Evolutionary conservation across 2,797 vertebrate species (phyloP).

Genomic region (Spinus olivaceus): DNA sequence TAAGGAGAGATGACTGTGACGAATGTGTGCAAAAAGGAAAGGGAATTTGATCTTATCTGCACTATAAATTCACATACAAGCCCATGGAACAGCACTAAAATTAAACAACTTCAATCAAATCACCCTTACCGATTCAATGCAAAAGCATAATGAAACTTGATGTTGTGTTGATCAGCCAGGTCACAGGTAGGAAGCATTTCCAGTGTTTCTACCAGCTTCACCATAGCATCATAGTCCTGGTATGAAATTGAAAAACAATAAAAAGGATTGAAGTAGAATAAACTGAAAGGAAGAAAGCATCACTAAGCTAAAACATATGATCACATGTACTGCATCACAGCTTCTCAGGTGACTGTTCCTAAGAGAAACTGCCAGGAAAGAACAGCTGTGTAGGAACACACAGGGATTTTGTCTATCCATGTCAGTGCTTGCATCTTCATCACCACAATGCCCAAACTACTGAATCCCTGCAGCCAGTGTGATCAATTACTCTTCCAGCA

Average conservation of each 20-base stretch:
- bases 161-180: conserved; percentile 91
- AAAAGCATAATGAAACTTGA: conserved; percentile 96
- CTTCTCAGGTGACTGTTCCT: background rate
- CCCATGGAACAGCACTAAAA: background rate
- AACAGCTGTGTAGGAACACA: background rate
- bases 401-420: background rate
- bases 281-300: background rate
- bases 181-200: conserved; percentile 93
- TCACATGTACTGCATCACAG: background rate
- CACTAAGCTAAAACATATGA: background rate
- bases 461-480: background rate
- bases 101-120: background rate
- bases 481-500: background rate
- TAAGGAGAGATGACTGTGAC: background rate
- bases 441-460: background rate
- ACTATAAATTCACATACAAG: background rate
- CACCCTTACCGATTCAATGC: conserved; percentile 89
- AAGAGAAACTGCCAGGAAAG: background rate
- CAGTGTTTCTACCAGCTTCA: conserved; percentile 93
- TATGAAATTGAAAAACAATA: background rate
- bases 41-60: background rate
- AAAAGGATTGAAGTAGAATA: background rate
- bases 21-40: background rate
- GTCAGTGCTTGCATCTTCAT: background rate
- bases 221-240: conserved; percentile 96